Conservation (phyloP, 1,140 invertebrate genomes). For the Stegodyphus dumicola region DNA sequence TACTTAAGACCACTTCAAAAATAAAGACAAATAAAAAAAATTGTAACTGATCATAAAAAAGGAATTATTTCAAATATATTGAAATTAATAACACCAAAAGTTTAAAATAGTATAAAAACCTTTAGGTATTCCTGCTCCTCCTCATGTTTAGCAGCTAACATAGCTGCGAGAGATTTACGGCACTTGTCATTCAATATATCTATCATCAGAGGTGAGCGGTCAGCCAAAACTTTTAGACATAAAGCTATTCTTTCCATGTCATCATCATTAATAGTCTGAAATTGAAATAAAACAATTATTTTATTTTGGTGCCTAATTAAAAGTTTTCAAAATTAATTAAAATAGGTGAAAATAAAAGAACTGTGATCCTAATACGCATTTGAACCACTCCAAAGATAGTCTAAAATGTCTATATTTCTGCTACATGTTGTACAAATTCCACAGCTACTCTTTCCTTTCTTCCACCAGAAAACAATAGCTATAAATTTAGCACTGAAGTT, state of each 20-base stretch:
- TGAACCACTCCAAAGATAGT: too few relatives aligned
- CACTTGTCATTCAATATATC: constrained; percentile 84
- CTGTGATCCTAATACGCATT: too few relatives aligned
- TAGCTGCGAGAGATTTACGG: constrained; percentile 82
- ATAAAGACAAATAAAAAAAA: neutral
- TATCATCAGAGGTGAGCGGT: constrained; percentile 77
- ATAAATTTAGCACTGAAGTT: too few relatives aligned
- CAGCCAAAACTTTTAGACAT: constrained; percentile 79
- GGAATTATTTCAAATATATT: neutral
- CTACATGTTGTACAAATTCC: too few relatives aligned
- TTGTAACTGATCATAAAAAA: neutral
- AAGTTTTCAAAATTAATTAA: too few relatives aligned
- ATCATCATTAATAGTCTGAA: constrained; percentile 87
- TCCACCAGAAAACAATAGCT: too few relatives aligned
- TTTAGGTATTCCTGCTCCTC: constrained; percentile 73
- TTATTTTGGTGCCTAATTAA: too few relatives aligned
- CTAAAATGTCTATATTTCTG: too few relatives aligned
- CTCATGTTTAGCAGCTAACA: constrained; percentile 86
- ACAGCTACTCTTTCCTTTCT: too few relatives aligned
- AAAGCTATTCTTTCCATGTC: constrained; percentile 91
- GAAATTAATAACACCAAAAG: neutral
- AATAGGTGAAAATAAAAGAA: too few relatives aligned
- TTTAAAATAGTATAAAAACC: neutral
- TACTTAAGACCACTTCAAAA: too few relatives aligned
- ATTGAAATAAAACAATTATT: neutral